Evolutionary conservation across 2,888 invertebrate genomes (phyloP).

Genomic region (Omphaloscelis lunosa): DNA sequence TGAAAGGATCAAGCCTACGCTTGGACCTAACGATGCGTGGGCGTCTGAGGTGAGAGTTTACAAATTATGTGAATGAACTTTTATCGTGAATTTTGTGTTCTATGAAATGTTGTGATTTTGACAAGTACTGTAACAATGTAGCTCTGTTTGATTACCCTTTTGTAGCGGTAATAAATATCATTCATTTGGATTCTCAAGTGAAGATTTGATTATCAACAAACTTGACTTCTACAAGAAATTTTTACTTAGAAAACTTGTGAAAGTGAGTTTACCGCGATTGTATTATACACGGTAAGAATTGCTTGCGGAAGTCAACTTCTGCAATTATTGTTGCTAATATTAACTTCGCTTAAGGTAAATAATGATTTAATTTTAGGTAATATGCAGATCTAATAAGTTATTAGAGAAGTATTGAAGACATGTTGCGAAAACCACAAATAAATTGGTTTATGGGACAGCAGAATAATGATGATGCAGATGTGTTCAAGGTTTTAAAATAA

Average conservation of each 20-base stretch:
- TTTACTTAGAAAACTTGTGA: not conserved
- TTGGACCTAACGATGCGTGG: conserved; percentile 10
- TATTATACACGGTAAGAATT: not conserved
- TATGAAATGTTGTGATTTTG: not conserved
- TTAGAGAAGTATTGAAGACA: too few relatives aligned
- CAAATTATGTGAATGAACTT: conserved; percentile 6
- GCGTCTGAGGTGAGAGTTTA: conserved; percentile 17
- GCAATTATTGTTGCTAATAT: not conserved
- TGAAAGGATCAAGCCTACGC: not conserved
- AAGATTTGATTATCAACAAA: not conserved
- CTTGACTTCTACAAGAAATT: not conserved
- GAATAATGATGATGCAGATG: too few relatives aligned
- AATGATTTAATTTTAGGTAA: not conserved
- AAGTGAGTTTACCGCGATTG: not conserved
- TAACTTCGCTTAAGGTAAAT: not conserved
- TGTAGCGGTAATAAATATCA: not conserved
- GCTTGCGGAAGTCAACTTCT: not conserved
- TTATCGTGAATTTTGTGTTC: not conserved
- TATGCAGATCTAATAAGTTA: too few relatives aligned
- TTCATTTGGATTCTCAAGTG: not conserved
- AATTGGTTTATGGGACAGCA: too few relatives aligned
- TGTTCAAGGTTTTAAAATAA: not conserved
- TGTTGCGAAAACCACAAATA: too few relatives aligned
- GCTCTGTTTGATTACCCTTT: not conserved
- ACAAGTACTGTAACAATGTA: not conserved